Percentiles rank a stretch among this genome's conserved stretches.
These are phyloP conservation scores for Dasyornis broadbenti DNA, from an alignment of 2,113 vertebrate genomes.

Conservation along the genomic window DNA sequence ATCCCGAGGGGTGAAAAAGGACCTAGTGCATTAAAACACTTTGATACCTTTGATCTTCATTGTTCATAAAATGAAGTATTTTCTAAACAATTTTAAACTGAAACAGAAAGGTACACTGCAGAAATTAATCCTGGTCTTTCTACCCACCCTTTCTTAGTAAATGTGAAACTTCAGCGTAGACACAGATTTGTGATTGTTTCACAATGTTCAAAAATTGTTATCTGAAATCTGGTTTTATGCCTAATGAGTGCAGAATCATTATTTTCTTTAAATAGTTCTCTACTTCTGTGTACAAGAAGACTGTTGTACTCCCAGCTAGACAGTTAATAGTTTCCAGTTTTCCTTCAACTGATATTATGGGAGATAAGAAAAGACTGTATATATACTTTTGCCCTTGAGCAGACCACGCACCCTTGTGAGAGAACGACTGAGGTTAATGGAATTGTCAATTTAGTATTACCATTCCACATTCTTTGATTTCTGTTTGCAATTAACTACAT, in stretches of 20 bases:
- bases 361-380: not conserved
- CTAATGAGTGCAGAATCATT: not conserved
- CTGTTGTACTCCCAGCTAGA: not conserved
- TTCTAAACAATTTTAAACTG: not conserved
- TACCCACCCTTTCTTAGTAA: not conserved
- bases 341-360: not conserved
- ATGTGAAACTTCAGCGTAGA: not conserved
- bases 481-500: not conserved
- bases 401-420: not conserved
- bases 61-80: not conserved
- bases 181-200: not conserved
- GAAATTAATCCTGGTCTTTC: not conserved
- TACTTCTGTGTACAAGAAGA: not conserved
- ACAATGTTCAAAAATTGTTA: not conserved
- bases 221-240: not conserved
- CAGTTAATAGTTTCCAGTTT: not conserved
- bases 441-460: not conserved
- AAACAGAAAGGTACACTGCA: not conserved
- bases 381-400: not conserved
- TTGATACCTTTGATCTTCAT: not conserved
- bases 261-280: not conserved
- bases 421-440: not conserved
- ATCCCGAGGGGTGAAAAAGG: not conserved
- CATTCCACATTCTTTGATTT: not conserved
- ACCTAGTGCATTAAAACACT: not conserved